Base-by-base conservation (phyloP, 1,140 invertebrate genomes). In the Eupristina koningsbergeri region DNA sequence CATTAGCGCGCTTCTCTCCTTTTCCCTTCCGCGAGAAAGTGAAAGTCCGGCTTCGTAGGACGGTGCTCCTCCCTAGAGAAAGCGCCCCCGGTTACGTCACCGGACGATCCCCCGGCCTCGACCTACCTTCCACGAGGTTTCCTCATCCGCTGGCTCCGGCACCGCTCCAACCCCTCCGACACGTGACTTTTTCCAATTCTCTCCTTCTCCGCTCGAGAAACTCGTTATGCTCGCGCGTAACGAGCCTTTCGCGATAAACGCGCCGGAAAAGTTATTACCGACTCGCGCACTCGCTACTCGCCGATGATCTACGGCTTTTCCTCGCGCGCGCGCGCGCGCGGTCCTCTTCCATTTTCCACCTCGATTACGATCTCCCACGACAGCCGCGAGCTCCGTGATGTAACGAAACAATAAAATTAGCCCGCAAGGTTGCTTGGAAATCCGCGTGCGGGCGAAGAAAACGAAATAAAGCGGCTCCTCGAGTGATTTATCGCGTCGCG, bases 41-140 rank as follows among this genome's bases (percentile, higher is more conserved):
- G 78, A 80, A 80, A 80, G 67, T 64, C n/a, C n/a, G 39, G 26
- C 58, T 8, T 17, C 36, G 26, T 41, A 63, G 76, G 73, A 45
- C 47, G 45, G 73, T 13, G 45, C 53, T 64, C 34, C 74, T n/a
- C 22, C 29, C 17, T 58, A 31, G 34, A 78, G 53, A 80, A 80
- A 47, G 50, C 63, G n/a, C 63, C 34, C 78, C 29, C 45, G 29
- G 29, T 53, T 80, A 53, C 78, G 64, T 53, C 7, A 58, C 50
- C 67, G 67, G 26, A 36, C 63, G 29, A 63, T 80, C 29, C 78
- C 64, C 63, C 61, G 45, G 47, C 80, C 73, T 75, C 80, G 73
- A 82, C 58, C 80, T 82, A 82, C 80, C 73, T 82, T 81, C 71
- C n/a, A 58, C 45, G 47, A 80, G 53, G 71, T 81, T 81, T 81